A percentile compares a stretch with the other conserved stretches of the same genome.
Conservation (phyloP, 1,140 invertebrate genomes). For the Adoxophyes honmai region DNA sequence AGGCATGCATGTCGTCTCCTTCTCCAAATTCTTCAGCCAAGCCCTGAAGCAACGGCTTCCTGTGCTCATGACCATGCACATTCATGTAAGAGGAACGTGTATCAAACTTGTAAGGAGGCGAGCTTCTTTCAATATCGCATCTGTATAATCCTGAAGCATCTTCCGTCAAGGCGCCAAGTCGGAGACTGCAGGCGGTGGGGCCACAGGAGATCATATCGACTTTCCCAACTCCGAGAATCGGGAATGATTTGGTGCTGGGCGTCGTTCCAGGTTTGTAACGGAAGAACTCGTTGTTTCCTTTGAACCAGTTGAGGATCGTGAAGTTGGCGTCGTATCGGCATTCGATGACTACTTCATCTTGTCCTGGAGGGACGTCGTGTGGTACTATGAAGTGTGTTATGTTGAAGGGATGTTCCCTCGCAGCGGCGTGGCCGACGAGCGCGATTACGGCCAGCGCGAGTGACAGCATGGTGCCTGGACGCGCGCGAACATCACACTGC, state of each 20-base stretch:
- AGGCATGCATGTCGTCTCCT: conserved; percentile 55
- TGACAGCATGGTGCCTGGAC: conserved; percentile 50
- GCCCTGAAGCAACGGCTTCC: conserved; percentile 53
- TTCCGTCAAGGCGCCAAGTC: conserved; percentile 53
- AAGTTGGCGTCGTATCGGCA: conserved; percentile 69
- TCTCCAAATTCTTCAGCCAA: conserved; percentile 53
- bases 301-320: conserved; percentile 67
- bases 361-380: conserved; percentile 39
- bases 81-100: conserved; percentile 54
- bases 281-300: conserved; percentile 62
- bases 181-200: conserved; percentile 49
- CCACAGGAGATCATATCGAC: conserved; percentile 56
- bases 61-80: conserved; percentile 47
- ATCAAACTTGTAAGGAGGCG: conserved; percentile 56
- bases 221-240: conserved; percentile 54
- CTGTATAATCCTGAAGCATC: conserved; percentile 62
- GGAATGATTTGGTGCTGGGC: conserved; percentile 58
- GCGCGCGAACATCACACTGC: conserved; percentile 62
- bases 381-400: conserved; percentile 61
- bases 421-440: conserved; percentile 17
- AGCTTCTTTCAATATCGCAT: conserved; percentile 61
- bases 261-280: conserved; percentile 57
- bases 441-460: conserved; percentile 30
- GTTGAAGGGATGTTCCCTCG: conserved; percentile 48
- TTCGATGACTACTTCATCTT: conserved; percentile 55